A percentile compares a stretch with the other conserved stretches of the same genome.
Conservation (phyloP, 2,797 vertebrate species). For the Alauda arvensis region DNA sequence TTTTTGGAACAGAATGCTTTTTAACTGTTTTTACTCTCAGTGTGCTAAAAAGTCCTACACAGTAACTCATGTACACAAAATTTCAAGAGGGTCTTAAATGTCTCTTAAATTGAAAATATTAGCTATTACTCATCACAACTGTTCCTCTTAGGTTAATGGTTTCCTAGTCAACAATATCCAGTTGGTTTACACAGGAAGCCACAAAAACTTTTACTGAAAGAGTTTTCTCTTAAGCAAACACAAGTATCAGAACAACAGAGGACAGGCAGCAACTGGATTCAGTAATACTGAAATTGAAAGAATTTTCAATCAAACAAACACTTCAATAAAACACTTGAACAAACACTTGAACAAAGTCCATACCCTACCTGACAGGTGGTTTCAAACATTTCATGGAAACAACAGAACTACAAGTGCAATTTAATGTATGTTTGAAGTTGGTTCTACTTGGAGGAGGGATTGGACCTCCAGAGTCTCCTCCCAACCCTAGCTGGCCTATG, state of each 20-base stretch:
- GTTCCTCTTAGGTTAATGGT: neutral
- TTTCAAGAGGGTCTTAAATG: neutral
- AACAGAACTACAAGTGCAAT: neutral
- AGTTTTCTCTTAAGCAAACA: neutral
- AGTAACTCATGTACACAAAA: neutral
- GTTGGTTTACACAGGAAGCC: neutral
- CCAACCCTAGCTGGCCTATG: neutral
- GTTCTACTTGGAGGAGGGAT: neutral
- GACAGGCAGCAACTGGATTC: neutral
- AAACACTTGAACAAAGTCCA: neutral
- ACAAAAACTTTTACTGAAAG: neutral
- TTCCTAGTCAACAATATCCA: neutral
- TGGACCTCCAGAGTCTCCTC: neutral
- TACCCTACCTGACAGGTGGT: fast-evolving
- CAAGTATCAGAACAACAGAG: neutral
- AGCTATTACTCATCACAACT: neutral
- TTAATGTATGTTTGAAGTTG: neutral
- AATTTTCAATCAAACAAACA: neutral
- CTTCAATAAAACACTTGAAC: neutral
- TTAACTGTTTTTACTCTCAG: neutral
- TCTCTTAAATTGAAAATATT: neutral
- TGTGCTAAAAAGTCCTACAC: neutral
- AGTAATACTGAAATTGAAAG: neutral
- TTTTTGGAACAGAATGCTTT: neutral
- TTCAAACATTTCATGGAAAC: neutral